Base-by-base conservation (phyloP, 1,140 invertebrate species). In the Sitodiplosis mosellana region DNA sequence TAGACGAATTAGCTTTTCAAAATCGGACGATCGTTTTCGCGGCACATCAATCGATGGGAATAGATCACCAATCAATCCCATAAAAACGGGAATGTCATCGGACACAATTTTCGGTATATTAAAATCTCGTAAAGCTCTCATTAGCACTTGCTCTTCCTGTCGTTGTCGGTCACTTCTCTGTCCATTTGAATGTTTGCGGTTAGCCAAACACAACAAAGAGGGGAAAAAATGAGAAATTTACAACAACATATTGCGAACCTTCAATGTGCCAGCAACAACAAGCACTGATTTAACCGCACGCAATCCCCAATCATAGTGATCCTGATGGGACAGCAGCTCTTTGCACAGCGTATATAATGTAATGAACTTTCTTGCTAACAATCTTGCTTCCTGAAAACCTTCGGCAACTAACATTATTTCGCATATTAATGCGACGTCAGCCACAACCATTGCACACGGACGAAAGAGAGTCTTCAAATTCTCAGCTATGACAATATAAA, bases 361-460 rank as follows among this genome's bases (percentile, higher is more conserved):
- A 51, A 92, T 88, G 63, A 93, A 91, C 64, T 92, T 93, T 48
- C 86, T 71, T n/a, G 87, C 86, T 33, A 92, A 63, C 1, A 87
- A 62, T 54, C 84, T 72, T 8, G 87, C 87, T 52, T 91, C 87
- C 54, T 89, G 77, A 61, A 93, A 92, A 27, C 87, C 89, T 68
- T 91, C 87, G 27, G 88, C 86, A 1, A 92, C 86, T 63, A 94
- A 75, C 83, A 91, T 91, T 58, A 92, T 92, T 70, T 93, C 88
- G 63, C 84, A 87, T 61, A 93, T 94, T 54, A 93, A 64, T 56
- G 88, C 87, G 66, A 90, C 87, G 65, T 93, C 88, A 1, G 89
- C 88, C 1, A 92, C 88, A 5, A 92, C 87, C 89, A 93, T 93
- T 33, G 90, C 89, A 64, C 88, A 93, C 2, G 89, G 89, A 63